These are phyloP conservation scores for Lynx canadensis DNA, from an alignment of 2,113 vertebrate species.

Conservation along the genomic window DNA sequence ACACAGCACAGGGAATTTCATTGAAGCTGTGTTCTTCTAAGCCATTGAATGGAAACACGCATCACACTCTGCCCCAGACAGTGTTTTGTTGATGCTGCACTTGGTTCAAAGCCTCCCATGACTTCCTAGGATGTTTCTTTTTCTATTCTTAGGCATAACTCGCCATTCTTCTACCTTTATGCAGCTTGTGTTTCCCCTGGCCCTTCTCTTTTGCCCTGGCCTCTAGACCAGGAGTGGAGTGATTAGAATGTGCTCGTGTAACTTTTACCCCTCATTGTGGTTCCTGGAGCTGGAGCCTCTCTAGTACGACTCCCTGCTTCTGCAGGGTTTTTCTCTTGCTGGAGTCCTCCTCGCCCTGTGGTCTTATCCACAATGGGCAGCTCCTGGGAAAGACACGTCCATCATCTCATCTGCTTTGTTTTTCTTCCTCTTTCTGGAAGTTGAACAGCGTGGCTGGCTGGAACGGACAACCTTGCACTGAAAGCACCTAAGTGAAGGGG, in stretches of 20 bases:
- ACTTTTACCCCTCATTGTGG: neutral
- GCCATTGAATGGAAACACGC: neutral
- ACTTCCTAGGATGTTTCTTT: neutral
- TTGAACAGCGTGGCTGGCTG: neutral
- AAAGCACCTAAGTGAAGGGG: neutral
- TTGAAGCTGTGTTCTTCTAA: neutral
- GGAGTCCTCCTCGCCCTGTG: neutral
- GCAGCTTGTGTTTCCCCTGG: neutral
- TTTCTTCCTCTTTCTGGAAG: constrained; percentile 8
- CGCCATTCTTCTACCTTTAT: neutral
- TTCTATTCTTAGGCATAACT: neutral
- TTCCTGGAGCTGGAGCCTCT: neutral
- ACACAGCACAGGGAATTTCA: neutral
- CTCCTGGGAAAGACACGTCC: neutral
- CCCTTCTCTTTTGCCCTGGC: neutral
- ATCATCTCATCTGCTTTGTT: neutral
- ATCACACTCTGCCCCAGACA: neutral
- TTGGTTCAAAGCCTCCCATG: neutral
- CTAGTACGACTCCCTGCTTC: neutral
- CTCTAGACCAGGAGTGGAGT: neutral
- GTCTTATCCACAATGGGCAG: neutral
- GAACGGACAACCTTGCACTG: neutral
- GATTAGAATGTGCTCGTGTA: neutral
- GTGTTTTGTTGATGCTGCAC: neutral
- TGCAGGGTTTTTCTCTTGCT: neutral